A percentile compares a stretch with the other conserved stretches of the same genome.
phyloP scores from a whole-genome alignment of 1,140 invertebrate genomes.

The Chrysoperla carnea region DNA sequence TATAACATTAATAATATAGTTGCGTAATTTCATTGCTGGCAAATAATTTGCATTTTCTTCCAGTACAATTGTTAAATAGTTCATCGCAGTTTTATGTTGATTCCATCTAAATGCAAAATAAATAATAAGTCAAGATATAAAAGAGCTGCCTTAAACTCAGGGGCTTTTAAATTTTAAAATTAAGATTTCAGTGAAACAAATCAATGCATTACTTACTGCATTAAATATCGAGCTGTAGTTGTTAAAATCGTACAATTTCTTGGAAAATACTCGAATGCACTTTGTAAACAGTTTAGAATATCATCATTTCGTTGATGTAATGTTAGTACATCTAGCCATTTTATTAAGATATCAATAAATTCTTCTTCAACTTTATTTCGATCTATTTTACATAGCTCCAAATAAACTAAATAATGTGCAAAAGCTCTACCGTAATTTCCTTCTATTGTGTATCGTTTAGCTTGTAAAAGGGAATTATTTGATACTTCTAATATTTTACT shows the following conservation, averaged over 20 bases:
- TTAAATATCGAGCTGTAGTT: not conserved
- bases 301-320: slow-evolving; percentile 2
- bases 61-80: slow-evolving; percentile 9
- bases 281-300: not conserved
- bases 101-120: slow-evolving; percentile 7
- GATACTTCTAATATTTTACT: not conserved
- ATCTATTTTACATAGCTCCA: slow-evolving; percentile 8
- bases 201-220: not conserved
- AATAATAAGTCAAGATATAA: not conserved
- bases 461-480: not conserved
- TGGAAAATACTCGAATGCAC: not conserved
- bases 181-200: too few relatives aligned
- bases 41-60: slow-evolving; percentile 17
- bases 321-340: slow-evolving; percentile 5
- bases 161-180: too few relatives aligned
- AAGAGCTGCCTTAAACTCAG: too few relatives aligned
- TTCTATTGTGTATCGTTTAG: not conserved
- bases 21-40: slow-evolving; percentile 20
- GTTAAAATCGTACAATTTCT: not conserved
- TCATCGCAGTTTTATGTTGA: slow-evolving; percentile 5
- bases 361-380: slow-evolving; percentile 7
- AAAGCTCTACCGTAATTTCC: slow-evolving; percentile 11
- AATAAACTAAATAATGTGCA: slow-evolving; percentile 10
- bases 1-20: slow-evolving; percentile 22
- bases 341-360: slow-evolving; percentile 9